These are phyloP conservation scores for Chelonus insularis DNA, from an alignment of 1,140 invertebrate species.

Conservation along the genomic window DNA sequence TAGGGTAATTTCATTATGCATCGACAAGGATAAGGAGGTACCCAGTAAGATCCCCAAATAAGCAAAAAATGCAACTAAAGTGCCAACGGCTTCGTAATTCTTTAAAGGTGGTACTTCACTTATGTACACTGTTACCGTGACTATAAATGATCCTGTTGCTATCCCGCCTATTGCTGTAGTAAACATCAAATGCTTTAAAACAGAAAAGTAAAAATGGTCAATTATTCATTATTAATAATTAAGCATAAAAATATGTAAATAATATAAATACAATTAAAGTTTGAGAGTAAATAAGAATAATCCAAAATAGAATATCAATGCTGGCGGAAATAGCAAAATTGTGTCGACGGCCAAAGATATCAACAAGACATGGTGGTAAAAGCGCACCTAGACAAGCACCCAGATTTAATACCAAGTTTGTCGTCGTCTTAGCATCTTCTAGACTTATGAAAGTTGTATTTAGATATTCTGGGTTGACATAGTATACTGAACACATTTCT, in stretches of 20 bases:
- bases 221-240: constrained; percentile 3
- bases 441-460: background rate
- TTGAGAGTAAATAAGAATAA: constrained; percentile 20
- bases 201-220: background rate
- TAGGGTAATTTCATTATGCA: constrained; percentile 8
- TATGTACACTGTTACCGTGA: constrained; percentile 31
- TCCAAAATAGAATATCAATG: constrained; percentile 26
- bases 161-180: constrained; percentile 28
- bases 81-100: constrained; percentile 19
- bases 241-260: background rate
- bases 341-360: constrained; percentile 30
- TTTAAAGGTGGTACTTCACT: constrained; percentile 29
- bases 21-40: constrained; percentile 13
- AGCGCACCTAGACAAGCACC: constrained; percentile 34
- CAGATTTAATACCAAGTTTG: constrained; percentile 13
- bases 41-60: constrained; percentile 31
- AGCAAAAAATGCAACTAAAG: constrained; percentile 23
- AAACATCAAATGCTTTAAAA: background rate
- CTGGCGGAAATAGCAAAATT: constrained; percentile 29
- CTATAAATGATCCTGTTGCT: constrained; percentile 29
- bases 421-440: background rate
- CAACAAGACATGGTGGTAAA: constrained; percentile 31
- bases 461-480: background rate
- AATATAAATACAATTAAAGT: background rate
- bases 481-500: constrained; percentile 15